Evolutionary conservation across 2,797 vertebrate genomes (phyloP), one percentile per base, ranked within the genome.

Genomic region (Tapirus indicus): DNA sequence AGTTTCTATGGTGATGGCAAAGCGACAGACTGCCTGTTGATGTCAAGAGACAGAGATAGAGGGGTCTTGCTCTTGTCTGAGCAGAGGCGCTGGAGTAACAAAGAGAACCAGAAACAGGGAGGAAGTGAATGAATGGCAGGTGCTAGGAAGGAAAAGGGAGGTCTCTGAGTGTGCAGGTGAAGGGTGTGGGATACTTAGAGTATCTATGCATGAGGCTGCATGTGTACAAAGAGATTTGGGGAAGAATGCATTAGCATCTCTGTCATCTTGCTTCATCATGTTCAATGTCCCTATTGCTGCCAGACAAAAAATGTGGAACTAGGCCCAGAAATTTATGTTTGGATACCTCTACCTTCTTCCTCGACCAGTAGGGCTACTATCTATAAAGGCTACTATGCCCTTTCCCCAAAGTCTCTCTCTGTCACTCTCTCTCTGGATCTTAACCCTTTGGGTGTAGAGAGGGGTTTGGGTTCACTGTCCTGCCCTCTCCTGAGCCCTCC

Each of bases 1-100:
- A 88, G 95, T 98, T 98, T 96, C 98, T 91, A 92, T 97, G 96
- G 93, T 2, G 95, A 98, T 93, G 90, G 79, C 69, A 74, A 91
- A 95, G 88, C 80, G 32, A 88, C 83, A 78, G 27, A 64, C 52
- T 47, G 83, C 87, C 83, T 60, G 27, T 92, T 93, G 64, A 84
- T 54, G 23, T 13, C 27, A 14, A 29, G 64, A 64, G 56, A n/a
- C 44, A 58, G 47, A 58, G 47, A 12, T 64, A 44, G 35, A 77
- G 17, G 3, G 10, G n/a, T 72, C 23, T 47, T 72, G 52, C 23
- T 83, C 41, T 72, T 72, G 38, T 58, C 64, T 60, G 41, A 71
- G 29, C 13, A 74, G 27, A 74, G 54, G 44, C 3, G 20, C 27
- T 60, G 10, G 47, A 32, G 11, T 58, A n/a, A 47, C 41, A 82